A percentile compares a stretch with the other conserved stretches of the same genome.
Conservation (phyloP, 2,888 invertebrate species). For the Spodoptera picta region DNA sequence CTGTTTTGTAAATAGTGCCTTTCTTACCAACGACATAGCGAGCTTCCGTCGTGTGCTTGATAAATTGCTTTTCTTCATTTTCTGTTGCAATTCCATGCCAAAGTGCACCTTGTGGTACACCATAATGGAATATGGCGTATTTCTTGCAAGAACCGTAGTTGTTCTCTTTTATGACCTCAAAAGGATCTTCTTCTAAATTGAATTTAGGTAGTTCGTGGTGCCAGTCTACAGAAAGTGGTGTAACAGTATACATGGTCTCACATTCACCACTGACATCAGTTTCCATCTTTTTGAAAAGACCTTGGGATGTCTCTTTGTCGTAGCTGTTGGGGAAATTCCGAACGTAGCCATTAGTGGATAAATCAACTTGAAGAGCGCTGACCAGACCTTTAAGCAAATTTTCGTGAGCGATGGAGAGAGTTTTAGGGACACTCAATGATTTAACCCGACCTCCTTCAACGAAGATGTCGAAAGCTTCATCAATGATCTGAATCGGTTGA, state of each 20-base stretch:
- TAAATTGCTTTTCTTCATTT: conserved; percentile 84
- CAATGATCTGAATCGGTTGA: conserved; percentile 85
- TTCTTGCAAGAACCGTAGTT: conserved; percentile 90
- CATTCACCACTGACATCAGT: conserved; percentile 91
- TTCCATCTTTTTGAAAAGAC: conserved; percentile 91
- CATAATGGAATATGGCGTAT: conserved; percentile 90
- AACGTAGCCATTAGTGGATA: conserved; percentile 87
- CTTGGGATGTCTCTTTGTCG: conserved; percentile 82
- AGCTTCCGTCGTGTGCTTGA: conserved; percentile 88
- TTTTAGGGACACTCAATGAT: conserved; percentile 87
- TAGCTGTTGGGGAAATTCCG: conserved; percentile 82
- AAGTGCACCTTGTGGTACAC: conserved; percentile 87
- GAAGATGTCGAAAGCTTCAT: conserved; percentile 89
- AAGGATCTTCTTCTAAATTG: conserved; percentile 79
- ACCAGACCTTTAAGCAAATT: conserved; percentile 92
- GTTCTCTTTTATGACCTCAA: conserved; percentile 90
- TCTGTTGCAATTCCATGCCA: conserved; percentile 83
- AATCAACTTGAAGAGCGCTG: conserved; percentile 91
- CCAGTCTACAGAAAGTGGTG: conserved; percentile 88
- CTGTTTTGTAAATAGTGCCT: conserved; percentile 90
- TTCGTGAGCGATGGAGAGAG: conserved; percentile 89
- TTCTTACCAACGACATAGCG: conserved; percentile 87
- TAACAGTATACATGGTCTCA: conserved; percentile 91
- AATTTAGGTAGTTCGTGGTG: conserved; percentile 86
- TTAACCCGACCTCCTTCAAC: conserved; percentile 89